Percentiles rank a stretch among this genome's conserved stretches.
Conservation (phyloP, 1,140 invertebrate genomes). For the Procambarus clarkii region DNA sequence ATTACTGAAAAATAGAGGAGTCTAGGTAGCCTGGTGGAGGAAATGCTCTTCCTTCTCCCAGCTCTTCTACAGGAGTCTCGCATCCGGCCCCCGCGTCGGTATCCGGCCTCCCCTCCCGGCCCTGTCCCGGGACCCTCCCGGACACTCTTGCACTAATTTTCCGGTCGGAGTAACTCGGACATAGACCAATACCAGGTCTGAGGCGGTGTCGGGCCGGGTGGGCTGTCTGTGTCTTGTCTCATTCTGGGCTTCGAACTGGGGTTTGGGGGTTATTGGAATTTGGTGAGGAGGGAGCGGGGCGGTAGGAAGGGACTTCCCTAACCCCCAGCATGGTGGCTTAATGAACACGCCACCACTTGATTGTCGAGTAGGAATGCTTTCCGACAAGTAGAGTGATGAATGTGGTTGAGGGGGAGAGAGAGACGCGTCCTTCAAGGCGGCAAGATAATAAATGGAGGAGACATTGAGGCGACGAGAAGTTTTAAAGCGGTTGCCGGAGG, state of each 20-base stretch:
- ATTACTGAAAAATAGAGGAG: conserved; percentile 6
- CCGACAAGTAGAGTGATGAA: background rate
- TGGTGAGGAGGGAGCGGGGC: background rate
- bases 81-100: background rate
- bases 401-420: background rate
- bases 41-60: background rate
- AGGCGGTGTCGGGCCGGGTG: background rate
- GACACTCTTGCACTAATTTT: conserved; percentile 14
- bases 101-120: background rate
- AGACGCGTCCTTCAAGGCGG: background rate
- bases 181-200: background rate
- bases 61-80: background rate
- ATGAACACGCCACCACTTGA: background rate
- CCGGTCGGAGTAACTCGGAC: conserved; percentile 3
- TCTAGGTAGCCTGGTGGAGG: background rate
- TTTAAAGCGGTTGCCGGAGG: background rate
- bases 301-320: too few species aligned
- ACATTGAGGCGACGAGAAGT: background rate
- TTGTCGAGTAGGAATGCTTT: background rate
- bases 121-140: background rate
- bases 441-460: background rate
- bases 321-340: background rate
- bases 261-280: background rate
- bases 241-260: background rate
- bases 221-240: background rate